A percentile compares a stretch with the other conserved stretches of the same genome.
Conservation (phyloP, 2,888 invertebrate species). For the Andrena chrysosceles region DNA sequence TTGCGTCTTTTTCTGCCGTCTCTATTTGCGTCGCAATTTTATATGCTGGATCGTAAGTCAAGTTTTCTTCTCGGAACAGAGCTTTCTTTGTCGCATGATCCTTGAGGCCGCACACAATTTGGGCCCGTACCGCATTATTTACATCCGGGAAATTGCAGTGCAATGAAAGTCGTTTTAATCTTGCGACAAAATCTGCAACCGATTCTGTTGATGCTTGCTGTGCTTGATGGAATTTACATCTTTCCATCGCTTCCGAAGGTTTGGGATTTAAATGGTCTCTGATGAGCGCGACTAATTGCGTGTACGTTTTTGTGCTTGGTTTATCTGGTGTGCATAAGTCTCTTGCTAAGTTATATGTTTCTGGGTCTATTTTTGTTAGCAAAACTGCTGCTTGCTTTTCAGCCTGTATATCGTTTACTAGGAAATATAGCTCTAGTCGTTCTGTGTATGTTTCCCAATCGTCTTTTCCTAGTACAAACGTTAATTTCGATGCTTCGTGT, state of each 20-base stretch:
- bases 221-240: neutral
- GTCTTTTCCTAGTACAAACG: neutral
- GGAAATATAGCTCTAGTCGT: conserved; percentile 1
- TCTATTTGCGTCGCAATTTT: neutral
- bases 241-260: conserved; percentile 3
- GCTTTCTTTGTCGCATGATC: neutral
- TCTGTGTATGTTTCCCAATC: neutral
- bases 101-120: neutral
- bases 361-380: neutral
- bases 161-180: neutral
- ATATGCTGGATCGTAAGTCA: neutral
- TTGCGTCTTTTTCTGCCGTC: neutral
- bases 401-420: neutral
- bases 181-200: neutral
- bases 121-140: neutral
- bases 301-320: neutral
- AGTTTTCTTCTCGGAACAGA: neutral
- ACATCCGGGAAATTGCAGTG: neutral
- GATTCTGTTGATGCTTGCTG: neutral
- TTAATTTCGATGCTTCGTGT: neutral
- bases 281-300: neutral
- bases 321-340: neutral
- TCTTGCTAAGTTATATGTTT: neutral
- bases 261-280: neutral
- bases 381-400: neutral